These are phyloP conservation scores for Galeruca laticollis DNA, from an alignment of 2,888 invertebrate species.

Conservation along the genomic window DNA sequence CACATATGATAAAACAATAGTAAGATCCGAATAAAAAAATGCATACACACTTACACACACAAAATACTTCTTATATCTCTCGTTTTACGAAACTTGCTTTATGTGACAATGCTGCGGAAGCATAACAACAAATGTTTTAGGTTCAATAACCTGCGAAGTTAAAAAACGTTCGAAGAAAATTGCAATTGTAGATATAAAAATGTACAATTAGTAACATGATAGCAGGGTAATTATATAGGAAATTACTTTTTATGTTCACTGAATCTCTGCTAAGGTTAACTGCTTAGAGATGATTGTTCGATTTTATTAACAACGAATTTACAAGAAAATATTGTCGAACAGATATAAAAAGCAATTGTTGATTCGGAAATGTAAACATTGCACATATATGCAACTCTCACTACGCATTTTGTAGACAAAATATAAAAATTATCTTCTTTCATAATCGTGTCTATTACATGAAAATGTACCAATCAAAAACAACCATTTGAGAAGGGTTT, in stretches of 20 bases:
- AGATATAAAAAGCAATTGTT: too few species aligned
- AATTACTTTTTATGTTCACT: constrained; percentile 1
- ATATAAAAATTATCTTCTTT: too few species aligned
- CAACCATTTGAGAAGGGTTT: too few species aligned
- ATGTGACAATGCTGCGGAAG: constrained; percentile 28
- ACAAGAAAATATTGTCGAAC: too few species aligned
- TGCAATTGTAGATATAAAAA: constrained; percentile 10
- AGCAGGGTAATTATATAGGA: background rate
- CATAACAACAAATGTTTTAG: constrained; percentile 15
- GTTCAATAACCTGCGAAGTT: constrained; percentile 27
- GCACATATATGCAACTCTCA: too few species aligned
- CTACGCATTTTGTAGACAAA: too few species aligned
- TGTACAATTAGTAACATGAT: constrained; percentile 4
- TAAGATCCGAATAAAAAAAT: background rate
- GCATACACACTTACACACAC: background rate
- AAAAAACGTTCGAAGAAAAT: constrained; percentile 8
- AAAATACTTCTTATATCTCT: background rate
- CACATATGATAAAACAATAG: background rate
- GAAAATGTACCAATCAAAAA: too few species aligned
- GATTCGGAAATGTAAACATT: too few species aligned
- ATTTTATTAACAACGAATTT: too few species aligned
- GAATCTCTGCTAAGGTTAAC: background rate
- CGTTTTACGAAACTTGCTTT: constrained; percentile 10
- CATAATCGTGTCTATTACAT: too few species aligned
- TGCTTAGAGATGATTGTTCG: background rate